A percentile compares a stretch with the other conserved stretches of the same genome.
These are phyloP conservation scores for Periphyllus acericola DNA, from an alignment of 2,888 invertebrate genomes.

Conservation along the genomic window DNA sequence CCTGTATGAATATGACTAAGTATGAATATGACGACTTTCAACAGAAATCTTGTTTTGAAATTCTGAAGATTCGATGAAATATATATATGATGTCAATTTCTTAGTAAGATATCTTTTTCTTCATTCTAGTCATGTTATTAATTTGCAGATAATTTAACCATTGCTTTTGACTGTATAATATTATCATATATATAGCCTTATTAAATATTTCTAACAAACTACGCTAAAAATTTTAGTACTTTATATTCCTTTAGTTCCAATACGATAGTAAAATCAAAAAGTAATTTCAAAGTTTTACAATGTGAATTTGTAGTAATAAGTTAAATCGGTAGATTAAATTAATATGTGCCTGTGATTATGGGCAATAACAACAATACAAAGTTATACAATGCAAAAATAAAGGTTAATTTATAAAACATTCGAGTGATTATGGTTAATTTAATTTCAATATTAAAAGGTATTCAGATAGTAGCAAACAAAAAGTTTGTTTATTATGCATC, in stretches of 20 bases:
- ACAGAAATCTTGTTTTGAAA: too few relatives aligned
- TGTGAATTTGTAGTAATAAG: slow-evolving; percentile 1
- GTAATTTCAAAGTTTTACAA: slow-evolving; percentile 3
- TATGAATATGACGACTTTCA: too few relatives aligned
- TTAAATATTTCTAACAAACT: slow-evolving; percentile 7
- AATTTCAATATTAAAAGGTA: slow-evolving; percentile 32
- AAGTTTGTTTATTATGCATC: neutral
- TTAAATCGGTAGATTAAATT: slow-evolving; percentile 22
- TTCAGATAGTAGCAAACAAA: neutral
- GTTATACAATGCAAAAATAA: neutral
- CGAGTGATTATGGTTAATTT: neutral
- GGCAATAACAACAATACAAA: neutral
- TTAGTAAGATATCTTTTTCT: too few relatives aligned
- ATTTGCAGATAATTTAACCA: slow-evolving; percentile 7
- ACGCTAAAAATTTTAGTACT: neutral
- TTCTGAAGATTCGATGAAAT: neutral
- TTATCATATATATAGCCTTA: slow-evolving; percentile 30
- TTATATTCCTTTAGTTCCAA: neutral
- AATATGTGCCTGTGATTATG: neutral
- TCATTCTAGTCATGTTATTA: neutral
- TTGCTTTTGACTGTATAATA: slow-evolving; percentile 5
- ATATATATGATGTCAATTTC: neutral
- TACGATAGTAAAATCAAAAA: neutral
- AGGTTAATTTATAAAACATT: slow-evolving; percentile 24
- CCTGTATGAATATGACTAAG: too few relatives aligned